Evolutionary conservation across 2,888 invertebrate species (phyloP), one percentile per base, ranked within the genome.

Genomic region (Caenorhabditis sp.): DNA sequence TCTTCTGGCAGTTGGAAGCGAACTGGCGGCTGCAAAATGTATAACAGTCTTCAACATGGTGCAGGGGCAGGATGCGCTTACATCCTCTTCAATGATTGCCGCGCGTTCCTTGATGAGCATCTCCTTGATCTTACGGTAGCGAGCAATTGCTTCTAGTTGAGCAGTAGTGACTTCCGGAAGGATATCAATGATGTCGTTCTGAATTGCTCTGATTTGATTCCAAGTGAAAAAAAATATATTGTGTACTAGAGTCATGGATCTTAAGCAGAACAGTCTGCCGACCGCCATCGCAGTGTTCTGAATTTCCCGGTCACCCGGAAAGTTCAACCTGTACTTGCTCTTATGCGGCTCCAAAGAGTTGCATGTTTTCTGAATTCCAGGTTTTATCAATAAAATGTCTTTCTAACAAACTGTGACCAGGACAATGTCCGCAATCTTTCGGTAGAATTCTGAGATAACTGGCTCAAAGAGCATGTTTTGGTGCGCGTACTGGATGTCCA

Each of bases 381-480:
- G 2, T 32, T 32, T 32, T 32, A 32, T 9, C 24, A 13, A 15
- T 15, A 22, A 62, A 28, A 53, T 4, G 6, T 0, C 18, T 13
- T 20, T 35, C 18, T 20, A 18, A 55, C 67, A 40, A 67, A 67
- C 67, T 26, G 37, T 5, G 13, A 67, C 15, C 0, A 24, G 53
- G 11, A 67, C 9, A 13, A 55, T 67, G 18, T 67, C 67, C 2
- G 35, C 55, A 40, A 55, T 26, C 24, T 40, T 67, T 1, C 67
- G 53, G 13, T 6, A 40, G 22, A 32, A 26, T 20, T 67, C 67
- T 0, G n/a, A 18, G 4, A 55, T 18, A 3, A 37, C 15, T 13
- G 40, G 37, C 35, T 67, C 55, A n/a, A 55, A 67, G n/a, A 55
- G 40, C 32, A 6, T 32, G 40, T 40, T 13, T 40, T 40, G 13